Evolutionary conservation across 2,888 invertebrate genomes (phyloP).

Genomic region (Cephus rjabovi): DNA sequence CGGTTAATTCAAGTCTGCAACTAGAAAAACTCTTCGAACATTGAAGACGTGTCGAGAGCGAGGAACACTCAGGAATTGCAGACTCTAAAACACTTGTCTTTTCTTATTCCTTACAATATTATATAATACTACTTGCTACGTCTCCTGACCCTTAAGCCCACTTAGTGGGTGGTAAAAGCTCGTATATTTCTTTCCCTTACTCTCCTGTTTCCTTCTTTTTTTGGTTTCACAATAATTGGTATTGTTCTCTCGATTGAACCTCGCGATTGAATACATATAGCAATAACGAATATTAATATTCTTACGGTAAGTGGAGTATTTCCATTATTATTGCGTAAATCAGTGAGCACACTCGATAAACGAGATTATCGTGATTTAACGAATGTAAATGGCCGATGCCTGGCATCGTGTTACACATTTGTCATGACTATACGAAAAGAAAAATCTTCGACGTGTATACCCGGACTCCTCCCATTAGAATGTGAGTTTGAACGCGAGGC

Average conservation of each 20-base stretch:
- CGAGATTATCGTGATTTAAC: not conserved
- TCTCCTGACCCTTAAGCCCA: not conserved
- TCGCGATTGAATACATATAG: slow-evolving; percentile 1
- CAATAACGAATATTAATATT: slow-evolving; percentile 3
- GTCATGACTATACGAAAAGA: not conserved
- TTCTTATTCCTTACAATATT: not conserved
- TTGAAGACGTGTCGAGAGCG: not conserved
- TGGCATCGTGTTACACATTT: not conserved
- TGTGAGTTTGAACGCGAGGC: not conserved
- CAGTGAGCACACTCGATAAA: slow-evolving; percentile 35
- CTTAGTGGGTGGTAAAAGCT: slow-evolving; percentile 3
- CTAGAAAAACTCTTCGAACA: not conserved
- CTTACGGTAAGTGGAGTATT: slow-evolving; percentile 7
- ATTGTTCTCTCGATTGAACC: slow-evolving; percentile 10
- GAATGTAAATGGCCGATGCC: not conserved
- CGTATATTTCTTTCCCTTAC: not conserved
- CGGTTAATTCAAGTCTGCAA: not conserved
- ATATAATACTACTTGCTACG: not conserved
- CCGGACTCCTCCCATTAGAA: not conserved
- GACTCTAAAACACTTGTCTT: not conserved
- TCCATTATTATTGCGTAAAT: slow-evolving; percentile 45
- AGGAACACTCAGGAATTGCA: not conserved
- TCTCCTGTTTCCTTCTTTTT: slow-evolving; percentile 2
- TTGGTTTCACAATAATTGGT: slow-evolving; percentile 21
- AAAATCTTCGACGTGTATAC: not conserved